These are phyloP conservation scores for Myopa tessellatipennis DNA, from an alignment of 2,888 invertebrate genomes.

Conservation along the genomic window DNA sequence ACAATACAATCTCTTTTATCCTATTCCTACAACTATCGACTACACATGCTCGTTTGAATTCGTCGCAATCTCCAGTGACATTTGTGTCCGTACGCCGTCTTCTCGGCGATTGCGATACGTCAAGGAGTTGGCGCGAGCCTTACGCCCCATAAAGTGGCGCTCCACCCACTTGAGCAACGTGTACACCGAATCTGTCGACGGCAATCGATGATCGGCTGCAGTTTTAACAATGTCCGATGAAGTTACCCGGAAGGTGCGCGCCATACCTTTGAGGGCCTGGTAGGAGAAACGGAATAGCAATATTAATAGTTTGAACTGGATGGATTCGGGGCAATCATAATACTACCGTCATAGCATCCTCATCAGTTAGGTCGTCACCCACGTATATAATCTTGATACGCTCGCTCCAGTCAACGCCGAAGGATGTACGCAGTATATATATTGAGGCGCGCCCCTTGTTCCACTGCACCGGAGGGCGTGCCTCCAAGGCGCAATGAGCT, in stretches of 20 bases:
- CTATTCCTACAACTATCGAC: conserved; percentile 21
- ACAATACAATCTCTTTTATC: conserved; percentile 1
- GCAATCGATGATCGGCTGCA: conserved; percentile 86
- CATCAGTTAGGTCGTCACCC: conserved; percentile 89
- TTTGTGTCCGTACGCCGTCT: conserved; percentile 82
- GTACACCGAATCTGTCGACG: conserved; percentile 89
- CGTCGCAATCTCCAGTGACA: conserved; percentile 74
- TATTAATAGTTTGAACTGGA: not conserved
- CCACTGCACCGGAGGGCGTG: conserved; percentile 91
- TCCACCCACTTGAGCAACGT: conserved; percentile 93
- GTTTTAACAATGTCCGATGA: conserved; percentile 87
- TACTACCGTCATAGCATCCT: conserved; percentile 87
- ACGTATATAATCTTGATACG: conserved; percentile 89
- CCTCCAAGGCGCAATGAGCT: conserved; percentile 90
- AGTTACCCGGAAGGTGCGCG: conserved; percentile 89
- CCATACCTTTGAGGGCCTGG: conserved; percentile 92
- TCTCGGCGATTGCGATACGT: conserved; percentile 74
- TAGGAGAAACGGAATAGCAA: not conserved
- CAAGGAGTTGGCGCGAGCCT: conserved; percentile 78
- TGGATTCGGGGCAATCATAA: not conserved
- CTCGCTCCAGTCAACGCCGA: conserved; percentile 92
- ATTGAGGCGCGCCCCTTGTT: conserved; percentile 90
- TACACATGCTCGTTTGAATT: conserved; percentile 60
- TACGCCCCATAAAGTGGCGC: conserved; percentile 82
- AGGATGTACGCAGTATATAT: conserved; percentile 89